Base-by-base conservation (phyloP, 1,140 invertebrate species). In the Drosophila sturtevanti region DNA sequence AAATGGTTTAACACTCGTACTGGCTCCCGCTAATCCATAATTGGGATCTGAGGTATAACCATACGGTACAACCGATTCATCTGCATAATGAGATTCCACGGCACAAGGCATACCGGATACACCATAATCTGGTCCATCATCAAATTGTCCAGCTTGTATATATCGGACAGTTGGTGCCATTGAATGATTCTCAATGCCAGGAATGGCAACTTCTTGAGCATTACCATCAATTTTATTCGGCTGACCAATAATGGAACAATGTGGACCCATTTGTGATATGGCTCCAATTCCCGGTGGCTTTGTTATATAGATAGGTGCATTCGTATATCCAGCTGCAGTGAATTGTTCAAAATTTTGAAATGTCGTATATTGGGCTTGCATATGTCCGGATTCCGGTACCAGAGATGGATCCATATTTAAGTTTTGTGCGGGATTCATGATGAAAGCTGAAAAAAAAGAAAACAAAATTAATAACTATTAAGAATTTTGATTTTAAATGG, bases 61-160 rank as follows among this genome's bases (percentile, higher is more conserved):
- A 77, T 95, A 95, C 54, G 94, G 93, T 64, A 95, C 67, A 11
- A 86, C 92, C 35, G 93, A 92, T 73, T 95, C 94, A 73, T 95
- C 95, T n/a, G 79, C 63, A 60, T 90, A 92, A 61, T 89, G 72
- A 1, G 81, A 63, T 38, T 89, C 89, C 77, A 75, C 93, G 93
- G 93, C 94, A 64, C 94, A 95, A 12, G 95, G 94, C 48, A 90
- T 48, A 27, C 80, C 80, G 70, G 95, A 95, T 73, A 95, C 94
- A 64, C 95, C 93, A 92, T 96, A 96, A 87, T 96, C 95, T 72
- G 94, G 93, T 70, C 94, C 93, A 87, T 94, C 95, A 73, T 93
- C 93, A 63, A 93, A 93, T 12, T 93, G 92, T n/a, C 92, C 85
- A 9, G 92, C 81, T 66, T 90, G 89, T 58, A 90, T 76, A 38